Percentiles rank a stretch among this genome's conserved stretches.
Conservation (phyloP, 2,888 invertebrate genomes). For the Drosophila paranaensis region DNA sequence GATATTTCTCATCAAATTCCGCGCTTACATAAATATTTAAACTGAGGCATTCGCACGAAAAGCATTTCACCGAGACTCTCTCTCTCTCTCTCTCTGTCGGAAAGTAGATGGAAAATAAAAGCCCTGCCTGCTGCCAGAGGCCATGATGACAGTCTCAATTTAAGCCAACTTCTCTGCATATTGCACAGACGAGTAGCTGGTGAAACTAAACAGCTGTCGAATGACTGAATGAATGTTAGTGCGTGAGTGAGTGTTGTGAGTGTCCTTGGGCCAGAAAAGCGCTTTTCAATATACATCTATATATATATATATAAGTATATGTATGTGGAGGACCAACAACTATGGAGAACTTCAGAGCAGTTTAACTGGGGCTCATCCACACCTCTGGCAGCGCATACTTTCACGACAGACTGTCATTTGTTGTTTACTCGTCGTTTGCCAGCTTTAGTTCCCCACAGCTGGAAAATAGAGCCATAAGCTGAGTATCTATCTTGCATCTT, state of each 20-base stretch:
- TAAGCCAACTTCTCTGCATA: slow-evolving; percentile 41
- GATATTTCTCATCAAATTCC: slow-evolving; percentile 61
- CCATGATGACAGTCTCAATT: slow-evolving; percentile 30
- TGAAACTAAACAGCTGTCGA: slow-evolving; percentile 41
- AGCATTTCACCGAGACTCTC: slow-evolving; percentile 39
- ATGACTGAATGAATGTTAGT: slow-evolving; percentile 30
- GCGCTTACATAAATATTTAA: slow-evolving; percentile 71
- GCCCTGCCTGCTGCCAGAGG: slow-evolving; percentile 54
- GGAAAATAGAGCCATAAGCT: slow-evolving; percentile 59
- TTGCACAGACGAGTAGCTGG: slow-evolving; percentile 37
- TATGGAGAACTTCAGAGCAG: slow-evolving; percentile 27
- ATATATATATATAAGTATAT: neutral
- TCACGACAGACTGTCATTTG: slow-evolving; percentile 49
- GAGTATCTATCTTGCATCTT: slow-evolving; percentile 74
- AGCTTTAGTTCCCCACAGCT: slow-evolving; percentile 37
- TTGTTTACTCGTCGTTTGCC: slow-evolving; percentile 49
- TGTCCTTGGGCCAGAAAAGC: slow-evolving; percentile 65
- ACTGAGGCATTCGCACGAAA: slow-evolving; percentile 52
- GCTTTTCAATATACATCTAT: slow-evolving; percentile 56
- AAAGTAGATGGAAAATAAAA: slow-evolving; percentile 49
- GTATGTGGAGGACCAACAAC: neutral
- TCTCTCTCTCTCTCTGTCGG: neutral
- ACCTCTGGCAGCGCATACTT: slow-evolving; percentile 40
- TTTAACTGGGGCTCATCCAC: slow-evolving; percentile 21
- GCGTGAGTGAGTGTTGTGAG: slow-evolving; percentile 26